Conservation (phyloP, 2,888 invertebrate species). For the Hirtodrosophila cameraria region DNA sequence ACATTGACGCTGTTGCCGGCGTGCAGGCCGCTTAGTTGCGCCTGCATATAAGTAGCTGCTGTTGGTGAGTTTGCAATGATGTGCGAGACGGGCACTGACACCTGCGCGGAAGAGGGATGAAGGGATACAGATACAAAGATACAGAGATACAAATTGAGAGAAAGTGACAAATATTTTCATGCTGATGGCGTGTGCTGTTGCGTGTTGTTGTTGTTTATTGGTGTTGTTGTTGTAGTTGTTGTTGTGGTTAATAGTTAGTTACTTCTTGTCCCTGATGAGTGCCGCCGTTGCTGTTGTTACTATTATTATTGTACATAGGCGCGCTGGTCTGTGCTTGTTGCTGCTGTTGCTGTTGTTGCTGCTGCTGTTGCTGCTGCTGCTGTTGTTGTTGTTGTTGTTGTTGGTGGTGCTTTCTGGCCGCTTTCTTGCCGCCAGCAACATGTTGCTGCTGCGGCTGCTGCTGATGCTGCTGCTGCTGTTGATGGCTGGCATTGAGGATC, state of each 20-base stretch:
- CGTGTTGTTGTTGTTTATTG: slow-evolving; percentile 46
- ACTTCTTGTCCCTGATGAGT: slow-evolving; percentile 78
- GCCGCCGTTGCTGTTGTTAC: slow-evolving; percentile 52
- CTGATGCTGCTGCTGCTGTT: slow-evolving; percentile 75
- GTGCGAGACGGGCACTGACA: slow-evolving; percentile 80
- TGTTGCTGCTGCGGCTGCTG: slow-evolving; percentile 77
- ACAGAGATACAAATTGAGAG: slow-evolving; percentile 40
- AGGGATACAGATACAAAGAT: slow-evolving; percentile 34
- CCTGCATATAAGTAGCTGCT: slow-evolving; percentile 81
- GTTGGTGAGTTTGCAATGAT: slow-evolving; percentile 82
- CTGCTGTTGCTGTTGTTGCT: slow-evolving; percentile 52
- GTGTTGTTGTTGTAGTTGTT: slow-evolving; percentile 51
- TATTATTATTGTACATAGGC: slow-evolving; percentile 68
- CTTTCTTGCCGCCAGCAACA: slow-evolving; percentile 62
- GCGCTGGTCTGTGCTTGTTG: slow-evolving; percentile 67
- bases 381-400: slow-evolving; percentile 56
- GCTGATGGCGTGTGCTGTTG: slow-evolving; percentile 60
- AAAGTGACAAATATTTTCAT: slow-evolving; percentile 51
- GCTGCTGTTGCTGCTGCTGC: slow-evolving; percentile 50
- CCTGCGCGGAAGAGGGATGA: slow-evolving; percentile 67
- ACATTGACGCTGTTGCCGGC: slow-evolving; percentile 44
- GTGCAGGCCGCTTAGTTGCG: slow-evolving; percentile 72
- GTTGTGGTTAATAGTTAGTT: slow-evolving; percentile 75
- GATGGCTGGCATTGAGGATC: slow-evolving; percentile 81
- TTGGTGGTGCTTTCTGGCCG: slow-evolving; percentile 68